These are phyloP conservation scores for Rallus crepitans DNA, from an alignment of 2,797 vertebrate genomes.

Conservation along the genomic window DNA sequence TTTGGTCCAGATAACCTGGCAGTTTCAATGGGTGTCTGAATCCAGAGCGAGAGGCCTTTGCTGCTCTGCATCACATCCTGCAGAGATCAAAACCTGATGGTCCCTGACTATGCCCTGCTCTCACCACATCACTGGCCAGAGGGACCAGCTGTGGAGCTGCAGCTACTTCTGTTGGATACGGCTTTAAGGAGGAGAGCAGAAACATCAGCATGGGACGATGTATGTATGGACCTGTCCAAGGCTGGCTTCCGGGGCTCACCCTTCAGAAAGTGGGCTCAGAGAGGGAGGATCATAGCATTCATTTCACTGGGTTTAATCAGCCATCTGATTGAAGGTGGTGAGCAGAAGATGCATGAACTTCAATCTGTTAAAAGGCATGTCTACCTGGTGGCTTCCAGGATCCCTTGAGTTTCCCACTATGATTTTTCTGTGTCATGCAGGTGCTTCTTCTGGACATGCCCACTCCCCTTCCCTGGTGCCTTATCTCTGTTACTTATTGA, in stretches of 20 bases:
- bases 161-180: not conserved
- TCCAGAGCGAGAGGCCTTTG: not conserved
- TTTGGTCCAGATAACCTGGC: not conserved
- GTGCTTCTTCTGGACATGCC: not conserved
- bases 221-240: not conserved
- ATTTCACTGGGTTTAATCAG: not conserved
- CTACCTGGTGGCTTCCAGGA: conserved; percentile 84
- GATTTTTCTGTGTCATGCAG: not conserved
- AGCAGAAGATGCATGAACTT: not conserved
- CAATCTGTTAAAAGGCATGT: conserved; percentile 37
- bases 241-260: not conserved
- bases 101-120: not conserved
- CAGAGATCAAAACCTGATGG: not conserved
- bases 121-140: not conserved
- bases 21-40: not conserved
- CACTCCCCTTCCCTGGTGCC: not conserved
- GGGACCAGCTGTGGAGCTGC: not conserved
- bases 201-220: not conserved
- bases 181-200: not conserved
- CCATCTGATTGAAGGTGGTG: not conserved
- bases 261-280: not conserved
- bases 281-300: not conserved
- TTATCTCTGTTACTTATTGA: not conserved
- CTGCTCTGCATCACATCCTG: not conserved
- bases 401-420: conserved; percentile 33